Conservation (phyloP, 2,888 invertebrate genomes). For the Keiferia lycopersicella region DNA sequence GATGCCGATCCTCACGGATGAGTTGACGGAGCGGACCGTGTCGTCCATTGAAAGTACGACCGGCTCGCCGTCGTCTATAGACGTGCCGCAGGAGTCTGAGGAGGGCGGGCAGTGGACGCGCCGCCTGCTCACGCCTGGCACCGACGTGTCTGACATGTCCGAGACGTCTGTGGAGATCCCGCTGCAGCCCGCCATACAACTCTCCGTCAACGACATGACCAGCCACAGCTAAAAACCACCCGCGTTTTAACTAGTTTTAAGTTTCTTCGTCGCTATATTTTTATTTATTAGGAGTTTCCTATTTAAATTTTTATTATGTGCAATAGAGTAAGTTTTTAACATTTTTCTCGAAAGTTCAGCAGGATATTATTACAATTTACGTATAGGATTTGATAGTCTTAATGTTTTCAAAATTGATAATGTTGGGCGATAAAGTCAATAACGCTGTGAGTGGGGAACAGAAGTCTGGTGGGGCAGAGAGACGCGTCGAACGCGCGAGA, state of each 20-base stretch:
- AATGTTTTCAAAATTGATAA: not conserved
- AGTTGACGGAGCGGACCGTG: slow-evolving; percentile 52
- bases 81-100: slow-evolving; percentile 53
- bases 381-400: slow-evolving; percentile 13
- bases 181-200: slow-evolving; percentile 64
- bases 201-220: slow-evolving; percentile 60
- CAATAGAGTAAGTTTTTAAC: slow-evolving; percentile 54
- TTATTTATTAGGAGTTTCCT: slow-evolving; percentile 41
- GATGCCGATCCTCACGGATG: slow-evolving; percentile 73
- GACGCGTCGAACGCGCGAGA: slow-evolving; percentile 53
- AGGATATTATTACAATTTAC: slow-evolving; percentile 19
- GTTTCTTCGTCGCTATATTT: slow-evolving; percentile 23
- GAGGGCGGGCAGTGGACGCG: slow-evolving; percentile 59
- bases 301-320: slow-evolving; percentile 45
- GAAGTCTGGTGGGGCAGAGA: slow-evolving; percentile 11
- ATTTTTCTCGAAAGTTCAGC: slow-evolving; percentile 27
- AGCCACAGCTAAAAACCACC: slow-evolving; percentile 51
- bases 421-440: slow-evolving; percentile 4
- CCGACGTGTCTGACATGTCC: slow-evolving; percentile 66
- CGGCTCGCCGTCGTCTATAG: slow-evolving; percentile 55
- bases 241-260: slow-evolving; percentile 13
- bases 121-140: slow-evolving; percentile 61
- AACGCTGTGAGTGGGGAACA: not conserved
- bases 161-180: slow-evolving; percentile 70
- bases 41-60: slow-evolving; percentile 56